phyloP scores from a whole-genome alignment of 2,888 invertebrate species.

The Scelioninae gen. 2 region DNA sequence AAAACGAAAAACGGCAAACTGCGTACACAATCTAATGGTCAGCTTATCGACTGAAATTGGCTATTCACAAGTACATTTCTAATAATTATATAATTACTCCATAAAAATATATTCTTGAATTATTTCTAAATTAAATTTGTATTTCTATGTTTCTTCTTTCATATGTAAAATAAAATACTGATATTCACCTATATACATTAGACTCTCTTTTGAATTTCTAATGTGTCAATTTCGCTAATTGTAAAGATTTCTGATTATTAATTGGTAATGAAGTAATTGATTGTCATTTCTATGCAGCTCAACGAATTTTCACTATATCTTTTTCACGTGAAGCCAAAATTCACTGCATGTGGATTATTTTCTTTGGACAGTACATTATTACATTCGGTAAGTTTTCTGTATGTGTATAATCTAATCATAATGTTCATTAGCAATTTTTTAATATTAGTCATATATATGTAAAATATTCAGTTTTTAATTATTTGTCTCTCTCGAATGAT shows the following conservation, averaged over 20 bases:
- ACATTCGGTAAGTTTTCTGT: slow-evolving; percentile 33
- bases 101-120: too few relatives aligned
- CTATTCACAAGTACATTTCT: slow-evolving; percentile 3
- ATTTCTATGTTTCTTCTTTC: too few relatives aligned
- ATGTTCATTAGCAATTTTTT: too few relatives aligned
- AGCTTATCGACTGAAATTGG: background rate
- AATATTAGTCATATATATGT: too few relatives aligned
- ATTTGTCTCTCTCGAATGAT: too few relatives aligned
- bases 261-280: background rate
- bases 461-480: too few relatives aligned
- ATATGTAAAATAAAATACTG: too few relatives aligned
- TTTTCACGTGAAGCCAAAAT: slow-evolving; percentile 26
- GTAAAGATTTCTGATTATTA: background rate
- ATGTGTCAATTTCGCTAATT: background rate
- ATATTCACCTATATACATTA: too few relatives aligned
- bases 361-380: slow-evolving; percentile 36
- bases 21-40: slow-evolving; percentile 11
- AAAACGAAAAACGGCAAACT: slow-evolving; percentile 18
- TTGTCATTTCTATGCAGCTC: slow-evolving; percentile 21
- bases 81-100: background rate
- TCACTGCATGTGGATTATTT: slow-evolving; percentile 32
- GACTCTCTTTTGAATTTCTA: background rate
- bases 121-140: too few relatives aligned
- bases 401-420: too few relatives aligned
- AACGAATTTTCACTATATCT: slow-evolving; percentile 49